Evolutionary conservation across 2,797 vertebrate species (phyloP), one percentile per base, ranked within the genome.

Genomic region (Echiichthys vipera): DNA sequence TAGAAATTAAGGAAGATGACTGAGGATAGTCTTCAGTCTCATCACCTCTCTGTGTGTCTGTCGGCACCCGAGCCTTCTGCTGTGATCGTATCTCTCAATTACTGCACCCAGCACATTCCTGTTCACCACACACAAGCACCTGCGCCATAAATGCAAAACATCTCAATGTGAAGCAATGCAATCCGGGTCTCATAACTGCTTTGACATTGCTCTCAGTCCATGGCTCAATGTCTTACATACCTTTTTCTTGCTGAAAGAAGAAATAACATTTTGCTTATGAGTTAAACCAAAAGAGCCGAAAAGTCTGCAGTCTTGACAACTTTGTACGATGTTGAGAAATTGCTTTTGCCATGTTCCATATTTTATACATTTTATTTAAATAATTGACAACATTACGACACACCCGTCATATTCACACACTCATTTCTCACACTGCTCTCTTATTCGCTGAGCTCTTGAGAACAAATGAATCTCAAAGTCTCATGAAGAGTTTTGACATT

Each of bases 51-150:
- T 78, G 77, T 81, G 72, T 65, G 85, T 93, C 92, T 92, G 88
- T 94, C 93, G 92, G 79, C 91, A 49, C 85, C 59, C 9, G 27
- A 84, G 74, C 83, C 83, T 59, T 89, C 89, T 84, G 75, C 83
- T 65, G 77, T 30, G 92, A 93, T 94, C 82, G 91, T 93, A 93
- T 95, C 93, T 80, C 83, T 86, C 89, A 87, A 88, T 91, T 92
- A 92, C 83, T 90, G 90, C 88, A 85, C 84, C 88, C 87, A 84
- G 91, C 88, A 90, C 93, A 94, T 95, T 94, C 93, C 91, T 94
- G 83, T 74, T 64, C 84, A 79, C 88, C 84, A 85, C 87, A 89
- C 74, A 84, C 84, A 84, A 51, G 63, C 83, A 87, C 90, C 88
- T 88, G 86, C 71, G 63, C 29, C 30, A 54, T 56, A 12, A 80